Conservation (phyloP, 1,140 invertebrate genomes). For the Drusus annulatus region DNA sequence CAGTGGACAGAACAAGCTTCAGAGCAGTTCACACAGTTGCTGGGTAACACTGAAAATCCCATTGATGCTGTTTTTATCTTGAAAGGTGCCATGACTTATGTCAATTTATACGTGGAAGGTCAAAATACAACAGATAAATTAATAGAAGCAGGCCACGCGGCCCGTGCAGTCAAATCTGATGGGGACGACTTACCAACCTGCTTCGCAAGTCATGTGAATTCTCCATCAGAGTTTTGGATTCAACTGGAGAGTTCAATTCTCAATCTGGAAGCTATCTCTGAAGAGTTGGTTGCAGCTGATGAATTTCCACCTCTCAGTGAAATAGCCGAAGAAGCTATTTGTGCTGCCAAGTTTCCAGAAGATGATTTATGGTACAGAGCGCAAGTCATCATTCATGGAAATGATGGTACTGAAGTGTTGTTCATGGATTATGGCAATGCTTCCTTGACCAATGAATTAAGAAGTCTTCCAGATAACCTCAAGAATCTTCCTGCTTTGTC, state of each 20-base stretch:
- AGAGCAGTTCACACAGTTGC: slow-evolving; percentile 72
- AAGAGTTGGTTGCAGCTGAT: slow-evolving; percentile 72
- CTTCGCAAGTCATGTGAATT: slow-evolving; percentile 78
- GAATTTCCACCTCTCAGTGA: slow-evolving; percentile 70
- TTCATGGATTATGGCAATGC: slow-evolving; percentile 85
- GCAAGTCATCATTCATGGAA: slow-evolving; percentile 75
- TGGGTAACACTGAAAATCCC: slow-evolving; percentile 64
- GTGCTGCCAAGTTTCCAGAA: slow-evolving; percentile 79
- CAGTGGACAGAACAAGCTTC: slow-evolving; percentile 79
- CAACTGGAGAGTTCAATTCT: slow-evolving; percentile 76
- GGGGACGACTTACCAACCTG: slow-evolving; percentile 71
- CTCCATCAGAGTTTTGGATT: slow-evolving; percentile 80
- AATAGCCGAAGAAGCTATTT: slow-evolving; percentile 73
- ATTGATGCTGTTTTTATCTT: slow-evolving; percentile 72
- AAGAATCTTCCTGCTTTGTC: slow-evolving; percentile 74
- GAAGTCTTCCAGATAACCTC: slow-evolving; percentile 76
- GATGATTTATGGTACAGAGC: slow-evolving; percentile 81
- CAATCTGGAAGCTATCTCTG: slow-evolving; percentile 76
- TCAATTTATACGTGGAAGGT: slow-evolving; percentile 76
- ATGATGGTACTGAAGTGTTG: slow-evolving; percentile 76
- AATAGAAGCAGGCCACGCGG: slow-evolving; percentile 70
- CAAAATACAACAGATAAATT: slow-evolving; percentile 76
- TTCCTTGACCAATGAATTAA: slow-evolving; percentile 73
- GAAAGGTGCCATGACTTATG: slow-evolving; percentile 76
- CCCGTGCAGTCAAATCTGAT: slow-evolving; percentile 67